phyloP scores from a whole-genome alignment of 2,797 vertebrate genomes.

The Mormyrops boulengeri region DNA sequence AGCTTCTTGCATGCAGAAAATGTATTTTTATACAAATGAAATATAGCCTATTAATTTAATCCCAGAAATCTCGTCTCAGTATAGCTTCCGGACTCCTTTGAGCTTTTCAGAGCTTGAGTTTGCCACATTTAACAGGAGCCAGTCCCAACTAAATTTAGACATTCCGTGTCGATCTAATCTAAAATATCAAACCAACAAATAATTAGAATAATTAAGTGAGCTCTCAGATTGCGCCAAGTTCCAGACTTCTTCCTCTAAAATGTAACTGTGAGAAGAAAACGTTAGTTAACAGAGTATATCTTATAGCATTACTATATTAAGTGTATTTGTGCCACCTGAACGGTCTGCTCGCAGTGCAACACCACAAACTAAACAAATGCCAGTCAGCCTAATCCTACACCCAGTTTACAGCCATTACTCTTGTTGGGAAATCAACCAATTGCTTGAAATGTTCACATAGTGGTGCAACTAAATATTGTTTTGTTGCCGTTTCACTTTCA shows the following conservation, averaged over 20 bases:
- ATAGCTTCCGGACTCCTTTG: not conserved
- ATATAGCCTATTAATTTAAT: not conserved
- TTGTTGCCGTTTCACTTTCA: not conserved
- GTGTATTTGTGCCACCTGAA: not conserved
- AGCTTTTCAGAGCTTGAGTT: not conserved
- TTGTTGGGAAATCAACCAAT: not conserved
- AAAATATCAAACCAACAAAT: not conserved
- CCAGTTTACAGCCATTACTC: not conserved
- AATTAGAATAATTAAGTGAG: not conserved
- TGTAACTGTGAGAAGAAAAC: not conserved
- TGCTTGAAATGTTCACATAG: not conserved
- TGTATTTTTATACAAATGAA: not conserved
- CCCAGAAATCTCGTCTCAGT: not conserved
- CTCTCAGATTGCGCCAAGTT: not conserved
- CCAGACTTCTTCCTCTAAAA: not conserved
- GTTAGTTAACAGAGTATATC: not conserved
- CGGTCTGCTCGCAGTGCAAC: not conserved
- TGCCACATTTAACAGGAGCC: not conserved
- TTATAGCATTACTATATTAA: not conserved
- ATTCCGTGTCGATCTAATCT: not conserved
- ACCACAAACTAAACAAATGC: not conserved
- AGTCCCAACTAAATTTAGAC: not conserved
- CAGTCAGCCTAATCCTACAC: not conserved
- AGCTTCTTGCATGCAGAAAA: not conserved
- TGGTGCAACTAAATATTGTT: not conserved